phyloP scores from a whole-genome alignment of 2,797 vertebrate species.

The Sebastiscus albofasciatus region DNA sequence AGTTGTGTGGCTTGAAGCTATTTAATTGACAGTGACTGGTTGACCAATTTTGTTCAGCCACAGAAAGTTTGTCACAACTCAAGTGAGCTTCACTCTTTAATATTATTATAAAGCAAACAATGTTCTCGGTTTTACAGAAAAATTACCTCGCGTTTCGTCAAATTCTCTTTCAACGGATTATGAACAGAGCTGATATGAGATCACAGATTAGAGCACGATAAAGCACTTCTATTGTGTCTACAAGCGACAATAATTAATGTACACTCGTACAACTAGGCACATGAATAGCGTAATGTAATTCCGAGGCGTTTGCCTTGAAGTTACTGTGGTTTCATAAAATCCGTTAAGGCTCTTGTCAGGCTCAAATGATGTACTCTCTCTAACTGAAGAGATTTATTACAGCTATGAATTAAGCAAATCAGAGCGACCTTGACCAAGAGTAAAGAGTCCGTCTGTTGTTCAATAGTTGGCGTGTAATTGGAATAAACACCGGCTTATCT shows the following conservation, averaged over 20 bases:
- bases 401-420: conserved; percentile 56
- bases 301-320: conserved; percentile 53
- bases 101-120: conserved; percentile 2
- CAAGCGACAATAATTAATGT: conserved; percentile 30
- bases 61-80: conserved; percentile 21
- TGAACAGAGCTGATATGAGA: conserved; percentile 9
- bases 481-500: conserved; percentile 79
- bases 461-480: conserved; percentile 68
- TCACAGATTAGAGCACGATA: neutral
- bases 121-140: neutral
- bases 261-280: conserved; percentile 35
- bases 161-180: conserved; percentile 29
- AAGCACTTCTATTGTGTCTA: conserved; percentile 19
- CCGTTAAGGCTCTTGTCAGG: conserved; percentile 59
- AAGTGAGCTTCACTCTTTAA: neutral
- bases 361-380: conserved; percentile 46
- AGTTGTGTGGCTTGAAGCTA: conserved; percentile 28
- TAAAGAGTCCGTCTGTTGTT: conserved; percentile 42
- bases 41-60: conserved; percentile 24
- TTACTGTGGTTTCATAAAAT: conserved; percentile 55
- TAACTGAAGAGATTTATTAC: conserved; percentile 60
- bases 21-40: conserved; percentile 43
- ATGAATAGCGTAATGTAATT: conserved; percentile 49
- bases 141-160: neutral
- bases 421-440: conserved; percentile 71